phyloP scores from a whole-genome alignment of 2,888 invertebrate genomes.

The Drosophila multiciliata region DNA sequence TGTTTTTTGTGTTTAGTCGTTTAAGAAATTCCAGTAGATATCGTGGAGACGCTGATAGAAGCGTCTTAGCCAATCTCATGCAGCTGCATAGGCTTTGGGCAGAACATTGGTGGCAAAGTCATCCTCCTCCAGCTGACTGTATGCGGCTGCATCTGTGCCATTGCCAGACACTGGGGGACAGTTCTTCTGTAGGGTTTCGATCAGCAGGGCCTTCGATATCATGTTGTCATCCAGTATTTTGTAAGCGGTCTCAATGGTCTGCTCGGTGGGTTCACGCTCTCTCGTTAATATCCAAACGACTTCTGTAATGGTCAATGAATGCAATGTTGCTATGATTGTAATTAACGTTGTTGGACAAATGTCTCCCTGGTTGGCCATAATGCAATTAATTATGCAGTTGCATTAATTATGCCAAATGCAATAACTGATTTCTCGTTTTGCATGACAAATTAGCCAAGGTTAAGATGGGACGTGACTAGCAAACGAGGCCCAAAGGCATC shows the following conservation, averaged over 20 bases:
- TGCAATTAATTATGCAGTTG: slow-evolving; percentile 53
- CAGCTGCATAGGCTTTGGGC: slow-evolving; percentile 58
- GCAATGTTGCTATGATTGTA: slow-evolving; percentile 37
- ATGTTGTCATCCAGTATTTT: slow-evolving; percentile 75
- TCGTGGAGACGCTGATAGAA: slow-evolving; percentile 72
- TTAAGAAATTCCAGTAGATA: slow-evolving; percentile 63
- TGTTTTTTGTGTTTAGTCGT: slow-evolving; percentile 10
- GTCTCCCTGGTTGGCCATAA: slow-evolving; percentile 41
- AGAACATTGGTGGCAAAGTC: slow-evolving; percentile 47
- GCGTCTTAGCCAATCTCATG: slow-evolving; percentile 77
- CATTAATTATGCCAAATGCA: slow-evolving; percentile 64
- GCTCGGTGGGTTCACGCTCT: slow-evolving; percentile 67
- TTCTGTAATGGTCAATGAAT: slow-evolving; percentile 49
- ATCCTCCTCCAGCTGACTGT: slow-evolving; percentile 30
- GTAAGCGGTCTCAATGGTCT: slow-evolving; percentile 65
- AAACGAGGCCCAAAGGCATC: not conserved
- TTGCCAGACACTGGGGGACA: slow-evolving; percentile 66
- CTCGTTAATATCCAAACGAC: slow-evolving; percentile 81
- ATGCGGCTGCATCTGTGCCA: slow-evolving; percentile 15
- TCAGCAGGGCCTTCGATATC: slow-evolving; percentile 67
- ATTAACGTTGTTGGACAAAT: slow-evolving; percentile 40
- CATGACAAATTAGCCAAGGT: slow-evolving; percentile 62
- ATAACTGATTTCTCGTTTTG: slow-evolving; percentile 62
- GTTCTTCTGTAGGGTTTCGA: slow-evolving; percentile 69
- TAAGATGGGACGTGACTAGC: slow-evolving; percentile 27